Percentiles rank a stretch among this genome's conserved stretches.
These are phyloP conservation scores for Tricholaema leucomelas DNA, from an alignment of 2,113 vertebrate species.

Conservation along the genomic window DNA sequence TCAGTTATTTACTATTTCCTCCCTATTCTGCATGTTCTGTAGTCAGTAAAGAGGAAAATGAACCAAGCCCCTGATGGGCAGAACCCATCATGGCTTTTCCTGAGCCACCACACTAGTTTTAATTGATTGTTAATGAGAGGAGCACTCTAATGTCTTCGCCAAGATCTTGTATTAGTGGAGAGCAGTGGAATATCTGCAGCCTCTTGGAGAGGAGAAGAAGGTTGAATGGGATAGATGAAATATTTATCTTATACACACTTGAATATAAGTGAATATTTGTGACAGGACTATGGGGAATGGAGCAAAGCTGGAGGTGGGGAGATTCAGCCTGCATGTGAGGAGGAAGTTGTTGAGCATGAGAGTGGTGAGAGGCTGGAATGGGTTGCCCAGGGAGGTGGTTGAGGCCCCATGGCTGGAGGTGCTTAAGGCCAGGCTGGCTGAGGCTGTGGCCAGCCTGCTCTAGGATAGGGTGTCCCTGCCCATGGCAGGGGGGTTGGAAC, in stretches of 20 bases:
- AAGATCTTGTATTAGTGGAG: not conserved
- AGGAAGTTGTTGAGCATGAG: too few species aligned
- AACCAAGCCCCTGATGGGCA: not conserved
- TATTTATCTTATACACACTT: not conserved
- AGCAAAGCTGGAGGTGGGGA: too few species aligned
- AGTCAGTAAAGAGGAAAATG: conserved; percentile 28
- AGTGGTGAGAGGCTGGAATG: too few species aligned
- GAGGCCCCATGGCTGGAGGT: too few species aligned
- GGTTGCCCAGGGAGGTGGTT: too few species aligned
- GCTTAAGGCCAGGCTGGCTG: too few species aligned
- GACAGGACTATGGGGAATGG: too few species aligned
- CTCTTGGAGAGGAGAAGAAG: not conserved
- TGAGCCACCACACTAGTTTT: conserved; percentile 31
- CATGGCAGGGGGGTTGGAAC: too few species aligned
- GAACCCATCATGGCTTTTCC: not conserved
- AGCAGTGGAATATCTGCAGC: not conserved
- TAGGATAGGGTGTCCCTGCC: too few species aligned
- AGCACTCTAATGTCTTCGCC: not conserved
- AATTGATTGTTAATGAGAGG: conserved; percentile 34
- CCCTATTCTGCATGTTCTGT: not conserved
- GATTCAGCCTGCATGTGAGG: too few species aligned
- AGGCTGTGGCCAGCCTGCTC: too few species aligned
- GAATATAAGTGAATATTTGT: too few species aligned
- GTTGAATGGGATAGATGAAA: not conserved
- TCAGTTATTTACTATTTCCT: not conserved